phyloP scores from a whole-genome alignment of 2,797 vertebrate genomes.

The Sus cebifrons region DNA sequence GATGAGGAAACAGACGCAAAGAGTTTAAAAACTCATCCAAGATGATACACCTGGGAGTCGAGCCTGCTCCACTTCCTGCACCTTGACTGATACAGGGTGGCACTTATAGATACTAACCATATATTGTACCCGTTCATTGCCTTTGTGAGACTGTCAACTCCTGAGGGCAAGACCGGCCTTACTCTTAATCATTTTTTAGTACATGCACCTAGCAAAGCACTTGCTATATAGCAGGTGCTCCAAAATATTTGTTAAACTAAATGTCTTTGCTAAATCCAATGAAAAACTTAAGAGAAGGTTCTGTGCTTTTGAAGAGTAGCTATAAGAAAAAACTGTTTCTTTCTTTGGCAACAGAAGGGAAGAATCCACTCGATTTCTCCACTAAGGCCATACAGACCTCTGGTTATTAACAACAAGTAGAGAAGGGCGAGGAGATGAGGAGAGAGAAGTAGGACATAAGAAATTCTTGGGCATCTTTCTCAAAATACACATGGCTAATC shows the following conservation, averaged over 20 bases:
- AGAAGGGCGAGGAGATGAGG: not conserved
- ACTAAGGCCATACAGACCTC: not conserved
- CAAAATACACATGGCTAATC: not conserved
- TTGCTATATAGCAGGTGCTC: not conserved
- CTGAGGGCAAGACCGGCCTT: not conserved
- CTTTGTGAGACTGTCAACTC: not conserved
- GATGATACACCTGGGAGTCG: not conserved
- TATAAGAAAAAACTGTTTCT: not conserved
- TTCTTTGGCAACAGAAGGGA: not conserved
- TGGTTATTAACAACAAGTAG: not conserved
- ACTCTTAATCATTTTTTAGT: not conserved
- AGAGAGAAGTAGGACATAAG: not conserved
- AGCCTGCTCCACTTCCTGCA: not conserved
- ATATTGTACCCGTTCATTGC: not conserved
- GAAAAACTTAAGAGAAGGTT: not conserved
- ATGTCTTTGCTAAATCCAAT: constrained; percentile 39
- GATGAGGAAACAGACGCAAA: not conserved
- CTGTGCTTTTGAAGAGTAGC: not conserved
- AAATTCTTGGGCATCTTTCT: not conserved
- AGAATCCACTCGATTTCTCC: not conserved
- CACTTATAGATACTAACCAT: not conserved
- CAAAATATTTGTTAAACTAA: constrained; percentile 42
- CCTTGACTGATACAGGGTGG: not conserved
- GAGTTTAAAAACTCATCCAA: not conserved
- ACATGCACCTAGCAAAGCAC: not conserved